These are phyloP conservation scores for Embidobia sp. DNA, from an alignment of 2,888 invertebrate genomes.

Conservation along the genomic window DNA sequence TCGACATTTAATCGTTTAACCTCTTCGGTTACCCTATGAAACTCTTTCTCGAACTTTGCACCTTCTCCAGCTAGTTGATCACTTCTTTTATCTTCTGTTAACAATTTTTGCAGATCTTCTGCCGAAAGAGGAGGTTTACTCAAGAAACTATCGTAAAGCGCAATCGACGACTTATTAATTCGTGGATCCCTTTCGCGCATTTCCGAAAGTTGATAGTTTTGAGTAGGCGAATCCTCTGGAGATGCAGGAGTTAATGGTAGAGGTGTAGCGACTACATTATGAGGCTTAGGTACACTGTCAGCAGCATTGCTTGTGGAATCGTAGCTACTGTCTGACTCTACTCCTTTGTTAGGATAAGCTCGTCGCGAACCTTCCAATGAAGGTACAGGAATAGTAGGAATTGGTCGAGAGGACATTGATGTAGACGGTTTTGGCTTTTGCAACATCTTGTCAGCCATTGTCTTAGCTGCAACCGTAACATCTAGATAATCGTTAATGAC, in stretches of 20 bases:
- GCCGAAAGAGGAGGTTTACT: constrained; percentile 76
- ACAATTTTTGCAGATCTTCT: constrained; percentile 76
- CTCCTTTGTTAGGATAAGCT: constrained; percentile 31
- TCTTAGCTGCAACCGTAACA: constrained; percentile 41
- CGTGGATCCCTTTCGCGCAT: constrained; percentile 18
- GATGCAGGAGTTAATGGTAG: not conserved
- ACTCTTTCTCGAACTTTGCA: constrained; percentile 27
- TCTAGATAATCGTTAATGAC: constrained; percentile 45
- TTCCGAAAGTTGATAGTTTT: not conserved
- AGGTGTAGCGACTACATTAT: not conserved
- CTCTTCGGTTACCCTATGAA: constrained; percentile 34
- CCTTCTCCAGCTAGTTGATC: constrained; percentile 10
- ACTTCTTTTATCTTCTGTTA: constrained; percentile 72
- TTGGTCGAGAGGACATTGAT: constrained; percentile 64
- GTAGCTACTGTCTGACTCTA: constrained; percentile 25
- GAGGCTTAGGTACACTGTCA: not conserved
- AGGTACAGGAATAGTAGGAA: constrained; percentile 72
- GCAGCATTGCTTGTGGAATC: constrained; percentile 1
- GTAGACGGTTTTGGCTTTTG: constrained; percentile 10
- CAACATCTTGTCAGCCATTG: constrained; percentile 42
- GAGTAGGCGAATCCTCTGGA: not conserved
- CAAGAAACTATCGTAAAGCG: constrained; percentile 52
- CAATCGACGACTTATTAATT: not conserved
- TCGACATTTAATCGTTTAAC: constrained; percentile 20
- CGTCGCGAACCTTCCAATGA: constrained; percentile 72